Evolutionary conservation across 2,888 invertebrate genomes (phyloP).

Genomic region (Spilarctia lutea): DNA sequence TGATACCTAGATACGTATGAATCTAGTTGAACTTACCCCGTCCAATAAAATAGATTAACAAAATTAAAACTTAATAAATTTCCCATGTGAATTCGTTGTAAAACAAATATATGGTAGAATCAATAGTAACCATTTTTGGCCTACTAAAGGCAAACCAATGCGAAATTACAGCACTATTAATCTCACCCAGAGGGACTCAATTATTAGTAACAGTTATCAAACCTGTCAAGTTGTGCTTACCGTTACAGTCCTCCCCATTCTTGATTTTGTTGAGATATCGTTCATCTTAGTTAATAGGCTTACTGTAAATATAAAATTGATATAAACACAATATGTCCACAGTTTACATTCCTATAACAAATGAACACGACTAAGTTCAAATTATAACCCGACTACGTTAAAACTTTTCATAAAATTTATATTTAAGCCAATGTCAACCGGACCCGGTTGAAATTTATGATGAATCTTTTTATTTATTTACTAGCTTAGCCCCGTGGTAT

Average conservation of each 20-base stretch:
- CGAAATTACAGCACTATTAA: background rate
- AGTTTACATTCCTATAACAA: background rate
- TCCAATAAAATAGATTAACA: no score
- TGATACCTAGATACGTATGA: no score
- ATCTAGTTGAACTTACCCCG: no score
- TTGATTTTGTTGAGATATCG: background rate
- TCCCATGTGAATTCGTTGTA: no score
- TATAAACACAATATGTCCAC: background rate
- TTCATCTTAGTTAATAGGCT: background rate
- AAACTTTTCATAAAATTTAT: background rate
- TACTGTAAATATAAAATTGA: background rate
- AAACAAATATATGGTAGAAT: no score
- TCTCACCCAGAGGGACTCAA: background rate
- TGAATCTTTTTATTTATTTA: no score
- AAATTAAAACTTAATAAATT: no score
- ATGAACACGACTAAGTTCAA: background rate
- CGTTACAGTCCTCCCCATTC: background rate
- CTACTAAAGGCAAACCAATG: background rate
- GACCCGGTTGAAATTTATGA: no score
- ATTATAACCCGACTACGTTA: no score
- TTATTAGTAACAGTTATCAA: background rate
- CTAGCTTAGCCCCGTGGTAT: no score
- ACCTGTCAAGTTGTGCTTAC: slow-evolving; percentile 2
- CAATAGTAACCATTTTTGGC: no score
- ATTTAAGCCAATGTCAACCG: no score